Conservation (phyloP, 2,888 invertebrate genomes). For the Geotrupes spiniger region DNA sequence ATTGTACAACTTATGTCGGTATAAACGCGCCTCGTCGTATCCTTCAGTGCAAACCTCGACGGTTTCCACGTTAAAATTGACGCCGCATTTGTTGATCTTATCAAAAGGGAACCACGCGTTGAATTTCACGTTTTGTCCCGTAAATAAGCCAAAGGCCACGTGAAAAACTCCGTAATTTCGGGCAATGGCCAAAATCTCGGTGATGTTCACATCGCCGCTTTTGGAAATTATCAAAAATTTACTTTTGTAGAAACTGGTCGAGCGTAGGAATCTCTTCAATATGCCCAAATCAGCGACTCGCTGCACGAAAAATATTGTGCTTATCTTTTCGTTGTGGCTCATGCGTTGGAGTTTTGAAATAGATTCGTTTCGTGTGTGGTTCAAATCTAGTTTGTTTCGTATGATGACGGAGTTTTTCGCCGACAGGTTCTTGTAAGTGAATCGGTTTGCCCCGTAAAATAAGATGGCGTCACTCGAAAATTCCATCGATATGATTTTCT, state of each 20-base stretch:
- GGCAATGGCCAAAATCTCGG: background rate
- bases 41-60: slow-evolving; percentile 5
- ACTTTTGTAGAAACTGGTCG: slow-evolving; percentile 10
- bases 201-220: background rate
- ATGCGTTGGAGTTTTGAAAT: slow-evolving; percentile 7
- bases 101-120: slow-evolving; percentile 20
- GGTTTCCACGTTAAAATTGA: slow-evolving; percentile 6
- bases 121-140: slow-evolving; percentile 6
- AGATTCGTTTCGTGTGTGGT: background rate
- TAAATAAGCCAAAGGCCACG: slow-evolving; percentile 14
- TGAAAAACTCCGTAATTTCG: slow-evolving; percentile 12
- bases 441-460: slow-evolving; percentile 9
- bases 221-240: slow-evolving; percentile 15
- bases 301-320: slow-evolving; percentile 14
- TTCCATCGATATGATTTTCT: slow-evolving; percentile 13
- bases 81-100: slow-evolving; percentile 14
- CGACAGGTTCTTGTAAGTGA: slow-evolving; percentile 12
- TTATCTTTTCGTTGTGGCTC: slow-evolving; percentile 16
- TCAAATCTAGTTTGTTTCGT: background rate
- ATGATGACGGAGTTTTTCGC: slow-evolving; percentile 13
- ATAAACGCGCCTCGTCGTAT: slow-evolving; percentile 4
- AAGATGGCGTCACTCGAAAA: slow-evolving; percentile 16
- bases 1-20: slow-evolving; percentile 9
- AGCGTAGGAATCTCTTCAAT: slow-evolving; percentile 6
- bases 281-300: background rate